phyloP scores from a whole-genome alignment of 2,888 invertebrate genomes.

The Ophion slaviceki region DNA sequence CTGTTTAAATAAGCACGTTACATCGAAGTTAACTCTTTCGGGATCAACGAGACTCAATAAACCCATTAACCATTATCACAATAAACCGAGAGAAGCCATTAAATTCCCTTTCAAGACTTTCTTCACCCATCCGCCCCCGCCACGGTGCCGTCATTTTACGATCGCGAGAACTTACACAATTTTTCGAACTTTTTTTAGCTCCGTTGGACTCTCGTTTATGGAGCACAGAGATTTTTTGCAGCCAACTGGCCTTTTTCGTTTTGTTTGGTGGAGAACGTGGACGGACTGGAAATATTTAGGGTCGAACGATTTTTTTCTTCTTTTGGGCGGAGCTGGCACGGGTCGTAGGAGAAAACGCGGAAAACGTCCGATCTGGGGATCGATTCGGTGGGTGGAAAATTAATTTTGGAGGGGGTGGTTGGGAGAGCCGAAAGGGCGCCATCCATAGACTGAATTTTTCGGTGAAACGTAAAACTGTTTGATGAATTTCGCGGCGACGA shows the following conservation, averaged over 20 bases:
- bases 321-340: too few species aligned
- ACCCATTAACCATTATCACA: constrained; percentile 57
- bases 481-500: too few species aligned
- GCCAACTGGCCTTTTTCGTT: background rate
- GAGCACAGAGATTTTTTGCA: background rate
- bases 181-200: constrained; percentile 20
- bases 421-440: too few species aligned
- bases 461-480: too few species aligned
- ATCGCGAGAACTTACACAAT: constrained; percentile 37
- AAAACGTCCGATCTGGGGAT: too few species aligned
- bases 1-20: constrained; percentile 61
- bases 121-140: constrained; percentile 6
- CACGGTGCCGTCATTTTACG: constrained; percentile 28
- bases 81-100: constrained; percentile 57
- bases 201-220: background rate
- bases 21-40: constrained; percentile 58
- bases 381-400: too few species aligned
- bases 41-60: constrained; percentile 66
- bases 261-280: background rate
- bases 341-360: too few species aligned
- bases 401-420: too few species aligned
- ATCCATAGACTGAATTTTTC: too few species aligned
- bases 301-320: background rate
- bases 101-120: constrained; percentile 49
- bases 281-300: background rate